phyloP scores from a whole-genome alignment of 2,888 invertebrate genomes.

The Melinopterus prodromus region DNA sequence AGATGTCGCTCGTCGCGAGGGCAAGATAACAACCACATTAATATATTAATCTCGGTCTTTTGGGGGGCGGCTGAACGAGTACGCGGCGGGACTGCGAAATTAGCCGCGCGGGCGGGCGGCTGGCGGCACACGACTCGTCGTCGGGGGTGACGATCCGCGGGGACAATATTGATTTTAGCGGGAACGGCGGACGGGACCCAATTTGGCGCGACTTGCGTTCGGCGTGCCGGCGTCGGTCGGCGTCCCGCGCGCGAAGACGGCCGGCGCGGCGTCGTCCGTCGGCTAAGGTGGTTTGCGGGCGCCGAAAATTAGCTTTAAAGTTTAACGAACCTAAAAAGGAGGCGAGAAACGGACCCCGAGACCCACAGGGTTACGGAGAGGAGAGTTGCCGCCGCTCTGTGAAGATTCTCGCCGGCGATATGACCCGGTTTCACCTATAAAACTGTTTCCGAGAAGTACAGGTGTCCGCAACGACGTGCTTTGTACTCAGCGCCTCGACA shows the following conservation, averaged over 20 bases:
- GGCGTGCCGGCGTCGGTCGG: not conserved
- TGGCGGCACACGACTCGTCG: too few species aligned
- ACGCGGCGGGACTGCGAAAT: not conserved
- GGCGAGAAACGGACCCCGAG: not conserved
- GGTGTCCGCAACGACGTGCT: not conserved
- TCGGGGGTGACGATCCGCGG: not conserved
- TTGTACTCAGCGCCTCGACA: not conserved
- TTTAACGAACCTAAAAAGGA: not conserved
- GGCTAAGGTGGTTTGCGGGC: not conserved
- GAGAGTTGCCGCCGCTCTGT: not conserved
- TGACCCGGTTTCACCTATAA: constrained; percentile 4
- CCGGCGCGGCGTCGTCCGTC: not conserved
- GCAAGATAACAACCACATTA: not conserved
- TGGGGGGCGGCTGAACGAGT: not conserved
- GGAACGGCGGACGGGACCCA: not conserved
- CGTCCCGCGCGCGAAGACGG: not conserved
- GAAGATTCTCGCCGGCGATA: not conserved
- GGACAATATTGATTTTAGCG: not conserved
- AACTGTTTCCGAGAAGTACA: not conserved
- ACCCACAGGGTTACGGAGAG: not conserved
- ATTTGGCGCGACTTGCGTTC: not conserved
- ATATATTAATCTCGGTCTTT: not conserved
- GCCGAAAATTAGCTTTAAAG: not conserved
- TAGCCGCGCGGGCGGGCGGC: not conserved
- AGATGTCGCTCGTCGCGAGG: not conserved